Evolutionary conservation across 1,140 invertebrate species (phyloP).

Genomic region (Leptoteleia sp.): DNA sequence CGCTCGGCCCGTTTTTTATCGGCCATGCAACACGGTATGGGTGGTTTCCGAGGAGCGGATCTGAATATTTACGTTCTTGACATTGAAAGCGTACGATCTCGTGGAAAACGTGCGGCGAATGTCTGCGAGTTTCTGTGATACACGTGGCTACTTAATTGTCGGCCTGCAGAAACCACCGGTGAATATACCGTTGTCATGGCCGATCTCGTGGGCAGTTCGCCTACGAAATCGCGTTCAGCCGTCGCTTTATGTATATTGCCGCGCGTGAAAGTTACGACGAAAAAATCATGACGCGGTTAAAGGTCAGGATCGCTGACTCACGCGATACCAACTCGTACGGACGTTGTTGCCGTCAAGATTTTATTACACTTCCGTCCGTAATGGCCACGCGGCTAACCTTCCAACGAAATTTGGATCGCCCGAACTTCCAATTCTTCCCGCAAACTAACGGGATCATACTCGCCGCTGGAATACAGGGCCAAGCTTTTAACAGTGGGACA

Average conservation of each 20-base stretch:
- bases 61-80: constrained; percentile 65
- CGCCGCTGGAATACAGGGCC: background rate
- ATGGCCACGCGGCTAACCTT: constrained; percentile 25
- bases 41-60: constrained; percentile 54
- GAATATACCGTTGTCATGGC: constrained; percentile 67
- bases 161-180: constrained; percentile 49
- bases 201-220: constrained; percentile 64
- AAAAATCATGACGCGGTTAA: constrained; percentile 51
- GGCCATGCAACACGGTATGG: constrained; percentile 43
- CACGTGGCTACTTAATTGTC: constrained; percentile 67
- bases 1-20: constrained; percentile 24
- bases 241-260: constrained; percentile 60
- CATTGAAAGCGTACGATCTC: constrained; percentile 62
- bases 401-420: constrained; percentile 25
- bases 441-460: background rate
- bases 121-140: constrained; percentile 61
- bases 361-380: constrained; percentile 54
- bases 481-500: too few relatives aligned
- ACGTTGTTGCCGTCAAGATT: constrained; percentile 45
- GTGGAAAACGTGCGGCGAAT: constrained; percentile 62
- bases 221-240: constrained; percentile 61
- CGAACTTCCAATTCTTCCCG: background rate
- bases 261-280: constrained; percentile 58
- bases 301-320: constrained; percentile 63
- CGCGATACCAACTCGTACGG: constrained; percentile 52